phyloP scores from a whole-genome alignment of 2,113 vertebrate genomes.

The Pleuronectes platessa region DNA sequence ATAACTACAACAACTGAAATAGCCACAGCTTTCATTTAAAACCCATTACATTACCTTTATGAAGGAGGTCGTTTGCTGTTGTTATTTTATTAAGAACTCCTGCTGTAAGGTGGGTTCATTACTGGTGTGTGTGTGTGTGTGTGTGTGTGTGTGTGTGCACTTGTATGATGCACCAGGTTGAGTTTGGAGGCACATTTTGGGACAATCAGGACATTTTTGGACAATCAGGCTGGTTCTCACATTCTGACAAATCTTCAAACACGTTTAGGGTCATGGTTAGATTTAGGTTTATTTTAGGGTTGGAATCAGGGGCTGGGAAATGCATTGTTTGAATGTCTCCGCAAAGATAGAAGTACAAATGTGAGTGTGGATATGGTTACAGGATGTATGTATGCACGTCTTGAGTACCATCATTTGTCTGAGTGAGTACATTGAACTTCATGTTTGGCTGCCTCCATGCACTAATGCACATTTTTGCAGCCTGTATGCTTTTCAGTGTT shows the following conservation, averaged over 20 bases:
- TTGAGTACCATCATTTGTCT: background rate
- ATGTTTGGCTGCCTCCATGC: background rate
- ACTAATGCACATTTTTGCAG: background rate
- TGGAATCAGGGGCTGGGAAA: background rate
- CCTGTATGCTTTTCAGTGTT: background rate
- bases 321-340: background rate
- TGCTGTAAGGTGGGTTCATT: slow-evolving; percentile 39
- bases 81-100: slow-evolving; percentile 38
- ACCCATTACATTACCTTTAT: slow-evolving; percentile 58
- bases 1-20: slow-evolving; percentile 64
- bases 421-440: slow-evolving; percentile 18
- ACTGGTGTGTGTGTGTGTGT: background rate
- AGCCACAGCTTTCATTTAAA: slow-evolving; percentile 72
- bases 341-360: background rate
- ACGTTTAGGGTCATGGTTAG: background rate
- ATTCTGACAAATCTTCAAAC: background rate
- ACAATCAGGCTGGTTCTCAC: background rate
- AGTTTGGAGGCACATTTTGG: background rate
- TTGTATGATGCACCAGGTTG: background rate
- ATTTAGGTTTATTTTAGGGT: background rate
- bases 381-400: slow-evolving; percentile 8
- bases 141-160: background rate
- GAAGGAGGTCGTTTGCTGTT: slow-evolving; percentile 53
- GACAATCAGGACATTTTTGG: background rate
- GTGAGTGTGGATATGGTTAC: background rate